These are phyloP conservation scores for Myopa testacea DNA, from an alignment of 2,888 invertebrate species.

Conservation along the genomic window DNA sequence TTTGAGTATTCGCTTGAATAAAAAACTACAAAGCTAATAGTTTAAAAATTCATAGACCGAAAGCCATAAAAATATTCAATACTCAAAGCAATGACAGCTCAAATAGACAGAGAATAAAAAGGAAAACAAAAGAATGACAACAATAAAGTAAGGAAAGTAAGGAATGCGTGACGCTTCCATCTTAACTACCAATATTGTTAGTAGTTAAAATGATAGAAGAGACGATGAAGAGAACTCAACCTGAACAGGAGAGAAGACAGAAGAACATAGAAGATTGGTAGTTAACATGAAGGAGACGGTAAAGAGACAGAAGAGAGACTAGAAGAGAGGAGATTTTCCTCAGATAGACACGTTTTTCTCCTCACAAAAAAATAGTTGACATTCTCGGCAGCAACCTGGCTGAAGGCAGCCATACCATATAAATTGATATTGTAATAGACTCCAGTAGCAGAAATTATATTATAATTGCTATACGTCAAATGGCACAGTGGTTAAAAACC, in stretches of 20 bases:
- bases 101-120: neutral
- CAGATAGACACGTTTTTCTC: constrained; percentile 16
- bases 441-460: constrained; percentile 46
- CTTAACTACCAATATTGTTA: constrained; percentile 22
- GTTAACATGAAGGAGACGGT: neutral
- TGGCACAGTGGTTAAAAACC: neutral
- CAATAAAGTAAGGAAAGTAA: constrained; percentile 13
- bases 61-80: constrained; percentile 22
- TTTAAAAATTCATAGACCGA: neutral
- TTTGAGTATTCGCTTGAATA: no score
- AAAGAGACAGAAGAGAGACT: neutral
- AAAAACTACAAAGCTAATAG: no score
- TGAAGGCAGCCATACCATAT: constrained; percentile 10
- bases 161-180: constrained; percentile 12
- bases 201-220: neutral
- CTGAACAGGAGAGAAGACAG: neutral
- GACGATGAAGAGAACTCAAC: neutral
- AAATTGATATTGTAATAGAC: constrained; percentile 40
- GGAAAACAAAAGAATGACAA: neutral
- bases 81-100: neutral
- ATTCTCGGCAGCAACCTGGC: constrained; percentile 42
- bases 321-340: neutral
- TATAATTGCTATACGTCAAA: constrained; percentile 41
- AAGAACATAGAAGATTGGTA: no score
- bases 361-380: constrained; percentile 24